Evolutionary conservation across 2,888 invertebrate genomes (phyloP), one percentile per base, ranked within the genome.

Genomic region (Pteria penguin): DNA sequence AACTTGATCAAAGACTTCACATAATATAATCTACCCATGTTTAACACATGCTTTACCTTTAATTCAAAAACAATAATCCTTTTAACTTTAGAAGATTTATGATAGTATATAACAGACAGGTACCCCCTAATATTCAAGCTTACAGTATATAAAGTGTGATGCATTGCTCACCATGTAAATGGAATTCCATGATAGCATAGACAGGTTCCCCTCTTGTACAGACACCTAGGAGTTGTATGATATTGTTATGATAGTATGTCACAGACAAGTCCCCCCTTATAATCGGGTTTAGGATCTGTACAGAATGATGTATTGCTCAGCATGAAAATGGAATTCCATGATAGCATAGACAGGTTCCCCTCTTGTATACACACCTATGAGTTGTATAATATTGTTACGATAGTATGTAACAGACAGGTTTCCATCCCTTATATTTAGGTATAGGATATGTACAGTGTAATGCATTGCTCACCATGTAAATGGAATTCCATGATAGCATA

Each of bases 281-380:
- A n/a, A n/a, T n/a, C n/a, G n/a, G n/a, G n/a, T n/a, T n/a, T n/a
- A n/a, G n/a, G n/a, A n/a, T n/a, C n/a, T 45, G 14, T 14, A 8
- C 8, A 11, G 45, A 14, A 45, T 8, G 14, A 11, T 8, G 45
- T 45, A 45, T 11, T 45, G 45, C 82, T 84, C 85, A 94, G 94
- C 98, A 90, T 97, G 97, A 45, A 97, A 93, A 96, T 97, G 96
- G 89, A 97, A 97, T 92, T 98, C 97, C 97, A 98, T 97, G 14
- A 98, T 95, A 0, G 96, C 96, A 89, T 96, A 96, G 60, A 97
- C 96, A 0, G 97, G 97, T 87, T 97, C 97, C 60, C 94, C 95
- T 88, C 96, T 95, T 0, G 97, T 96, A 86, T 97, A 96, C 14
- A 98, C 97, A 0, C 96, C 97, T 26, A 97, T 92, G 33, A 98